Evolutionary conservation across 2,888 invertebrate genomes (phyloP).

Genomic region (Trissonchulus sp.): DNA sequence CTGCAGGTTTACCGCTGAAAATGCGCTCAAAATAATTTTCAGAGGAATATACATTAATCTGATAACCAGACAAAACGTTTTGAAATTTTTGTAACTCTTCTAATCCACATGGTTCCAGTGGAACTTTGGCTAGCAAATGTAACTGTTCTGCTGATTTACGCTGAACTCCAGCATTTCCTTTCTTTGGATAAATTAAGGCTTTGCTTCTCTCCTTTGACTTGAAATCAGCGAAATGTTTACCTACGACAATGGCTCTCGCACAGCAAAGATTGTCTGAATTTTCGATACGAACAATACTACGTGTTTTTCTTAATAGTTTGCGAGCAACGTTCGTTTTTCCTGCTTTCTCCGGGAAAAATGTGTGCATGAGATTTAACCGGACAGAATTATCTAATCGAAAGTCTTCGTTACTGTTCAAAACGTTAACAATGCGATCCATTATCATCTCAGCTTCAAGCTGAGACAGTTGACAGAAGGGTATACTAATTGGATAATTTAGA

Average conservation of each 20-base stretch:
- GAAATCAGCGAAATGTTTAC: too few species aligned
- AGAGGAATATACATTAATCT: not conserved
- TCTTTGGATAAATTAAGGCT: too few species aligned
- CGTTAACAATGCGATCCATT: not conserved
- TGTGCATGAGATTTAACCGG: not conserved
- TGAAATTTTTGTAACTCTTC: not conserved
- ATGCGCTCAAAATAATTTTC: slow-evolving; percentile 25
- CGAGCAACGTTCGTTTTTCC: not conserved
- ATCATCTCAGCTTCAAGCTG: not conserved
- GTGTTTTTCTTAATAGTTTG: not conserved
- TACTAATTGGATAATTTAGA: slow-evolving; percentile 5
- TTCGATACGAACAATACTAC: slow-evolving; percentile 1
- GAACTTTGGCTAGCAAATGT: too few species aligned
- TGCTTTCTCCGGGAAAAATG: not conserved
- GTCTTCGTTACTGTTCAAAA: not conserved
- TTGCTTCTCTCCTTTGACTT: too few species aligned
- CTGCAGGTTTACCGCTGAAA: slow-evolving; percentile 7
- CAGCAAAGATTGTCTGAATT: too few species aligned
- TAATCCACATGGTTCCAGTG: not conserved
- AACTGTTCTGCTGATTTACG: too few species aligned
- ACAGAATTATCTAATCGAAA: not conserved
- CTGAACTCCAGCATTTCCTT: too few species aligned
- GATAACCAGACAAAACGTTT: not conserved
- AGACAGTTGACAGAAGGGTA: not conserved
- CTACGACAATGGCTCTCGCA: too few species aligned